Conservation (phyloP, 2,888 invertebrate species). For the Leptopilina syphax region DNA sequence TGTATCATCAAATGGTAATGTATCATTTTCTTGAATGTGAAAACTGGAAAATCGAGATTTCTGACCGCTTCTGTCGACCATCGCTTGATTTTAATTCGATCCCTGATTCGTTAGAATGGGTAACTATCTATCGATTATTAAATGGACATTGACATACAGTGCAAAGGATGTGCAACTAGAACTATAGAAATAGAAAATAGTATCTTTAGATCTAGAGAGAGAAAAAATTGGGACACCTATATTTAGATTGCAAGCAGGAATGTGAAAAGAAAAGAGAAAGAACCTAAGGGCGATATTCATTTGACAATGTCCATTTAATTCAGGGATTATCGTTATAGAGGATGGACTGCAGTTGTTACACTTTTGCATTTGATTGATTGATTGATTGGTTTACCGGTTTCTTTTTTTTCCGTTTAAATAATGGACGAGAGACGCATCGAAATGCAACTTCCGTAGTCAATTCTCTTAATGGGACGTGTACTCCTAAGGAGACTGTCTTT, state of each 20-base stretch:
- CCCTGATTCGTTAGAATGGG: slow-evolving; percentile 72
- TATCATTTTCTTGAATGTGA: no score
- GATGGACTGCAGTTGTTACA: slow-evolving; percentile 61
- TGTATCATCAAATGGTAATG: no score
- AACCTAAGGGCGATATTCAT: slow-evolving; percentile 66
- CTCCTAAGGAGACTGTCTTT: slow-evolving; percentile 60
- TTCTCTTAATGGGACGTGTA: slow-evolving; percentile 60
- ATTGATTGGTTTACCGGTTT: no score
- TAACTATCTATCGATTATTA: slow-evolving; percentile 64
- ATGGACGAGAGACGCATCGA: slow-evolving; percentile 13
- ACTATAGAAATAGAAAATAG: slow-evolving; percentile 53
- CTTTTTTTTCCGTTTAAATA: background rate
- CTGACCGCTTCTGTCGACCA: slow-evolving; percentile 67
- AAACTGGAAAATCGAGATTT: background rate
- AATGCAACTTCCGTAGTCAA: slow-evolving; percentile 62
- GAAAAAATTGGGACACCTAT: slow-evolving; percentile 49
- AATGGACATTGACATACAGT: slow-evolving; percentile 75
- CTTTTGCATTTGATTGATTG: slow-evolving; percentile 23
- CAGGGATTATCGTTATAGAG: slow-evolving; percentile 63
- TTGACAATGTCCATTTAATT: slow-evolving; percentile 76
- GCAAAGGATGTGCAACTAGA: slow-evolving; percentile 68
- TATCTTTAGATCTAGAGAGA: slow-evolving; percentile 46
- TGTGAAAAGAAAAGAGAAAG: slow-evolving; percentile 55
- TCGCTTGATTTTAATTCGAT: slow-evolving; percentile 62
- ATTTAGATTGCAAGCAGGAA: slow-evolving; percentile 63